Conservation (phyloP, 2,888 invertebrate genomes). For the Mimas tiliae region DNA sequence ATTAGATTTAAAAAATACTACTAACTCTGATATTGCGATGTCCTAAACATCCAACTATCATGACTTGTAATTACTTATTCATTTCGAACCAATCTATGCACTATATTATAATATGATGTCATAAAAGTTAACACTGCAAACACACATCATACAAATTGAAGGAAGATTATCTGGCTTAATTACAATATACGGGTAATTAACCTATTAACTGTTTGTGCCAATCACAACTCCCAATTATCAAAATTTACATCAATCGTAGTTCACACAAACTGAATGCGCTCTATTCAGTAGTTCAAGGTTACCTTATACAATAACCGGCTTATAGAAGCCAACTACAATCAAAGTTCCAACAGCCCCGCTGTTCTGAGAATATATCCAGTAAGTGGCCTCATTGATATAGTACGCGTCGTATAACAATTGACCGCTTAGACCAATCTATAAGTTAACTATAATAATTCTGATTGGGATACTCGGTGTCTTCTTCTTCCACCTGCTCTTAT, state of each 20-base stretch:
- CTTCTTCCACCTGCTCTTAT: too few species aligned
- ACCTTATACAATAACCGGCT: constrained; percentile 16
- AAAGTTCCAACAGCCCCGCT: constrained; percentile 7
- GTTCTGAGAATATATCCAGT: constrained; percentile 11
- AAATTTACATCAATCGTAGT: background rate
- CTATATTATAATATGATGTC: too few species aligned
- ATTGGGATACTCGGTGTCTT: too few species aligned
- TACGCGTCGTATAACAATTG: background rate
- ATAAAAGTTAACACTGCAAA: background rate
- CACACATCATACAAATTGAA: background rate
- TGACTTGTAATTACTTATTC: too few species aligned
- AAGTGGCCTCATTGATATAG: background rate
- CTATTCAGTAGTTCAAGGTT: constrained; percentile 11
- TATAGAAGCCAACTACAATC: constrained; percentile 7
- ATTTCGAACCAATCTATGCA: too few species aligned
- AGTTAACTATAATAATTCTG: background rate
- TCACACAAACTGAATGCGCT: background rate
- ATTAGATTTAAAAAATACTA: too few species aligned
- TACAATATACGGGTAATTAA: too few species aligned
- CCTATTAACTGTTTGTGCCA: background rate
- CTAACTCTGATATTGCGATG: too few species aligned
- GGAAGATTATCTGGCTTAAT: background rate
- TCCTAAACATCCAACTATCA: too few species aligned
- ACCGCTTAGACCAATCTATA: background rate
- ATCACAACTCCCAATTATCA: background rate